Evolutionary conservation across 2,797 vertebrate species (phyloP).

Genomic region (Macrochelys suwanniensis): DNA sequence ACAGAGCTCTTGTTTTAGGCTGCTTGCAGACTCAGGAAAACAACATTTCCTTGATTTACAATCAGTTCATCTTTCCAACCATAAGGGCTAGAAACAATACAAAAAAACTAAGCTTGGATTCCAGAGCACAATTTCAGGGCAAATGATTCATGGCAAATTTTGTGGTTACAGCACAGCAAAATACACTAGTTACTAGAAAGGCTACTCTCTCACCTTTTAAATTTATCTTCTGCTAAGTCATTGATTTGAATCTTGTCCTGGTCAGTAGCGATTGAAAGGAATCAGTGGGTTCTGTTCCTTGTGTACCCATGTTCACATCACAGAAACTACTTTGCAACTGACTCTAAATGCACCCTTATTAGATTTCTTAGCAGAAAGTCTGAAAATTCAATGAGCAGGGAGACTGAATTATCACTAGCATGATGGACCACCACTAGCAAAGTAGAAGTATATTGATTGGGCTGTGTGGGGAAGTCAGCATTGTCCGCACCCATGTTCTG

Average conservation of each 20-base stretch:
- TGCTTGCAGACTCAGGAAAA: background rate
- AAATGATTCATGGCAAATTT: background rate
- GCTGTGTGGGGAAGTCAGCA: background rate
- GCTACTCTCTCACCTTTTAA: background rate
- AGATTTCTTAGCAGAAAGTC: background rate
- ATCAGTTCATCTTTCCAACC: background rate
- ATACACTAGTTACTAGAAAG: background rate
- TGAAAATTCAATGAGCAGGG: background rate
- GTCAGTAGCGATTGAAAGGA: background rate
- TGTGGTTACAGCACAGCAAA: background rate
- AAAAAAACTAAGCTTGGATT: background rate
- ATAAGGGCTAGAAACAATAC: background rate
- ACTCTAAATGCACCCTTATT: background rate
- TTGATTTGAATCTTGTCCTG: background rate
- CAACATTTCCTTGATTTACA: background rate
- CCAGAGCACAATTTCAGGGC: background rate
- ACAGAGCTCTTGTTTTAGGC: background rate
- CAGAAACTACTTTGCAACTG: background rate
- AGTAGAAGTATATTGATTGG: background rate
- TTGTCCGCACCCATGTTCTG: constrained; percentile 6
- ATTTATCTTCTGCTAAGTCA: background rate
- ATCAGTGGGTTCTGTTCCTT: background rate
- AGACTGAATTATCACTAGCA: background rate
- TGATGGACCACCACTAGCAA: background rate
- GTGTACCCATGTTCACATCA: background rate